Conservation (phyloP, 2,797 vertebrate species). For the Ispidina lecontei region DNA sequence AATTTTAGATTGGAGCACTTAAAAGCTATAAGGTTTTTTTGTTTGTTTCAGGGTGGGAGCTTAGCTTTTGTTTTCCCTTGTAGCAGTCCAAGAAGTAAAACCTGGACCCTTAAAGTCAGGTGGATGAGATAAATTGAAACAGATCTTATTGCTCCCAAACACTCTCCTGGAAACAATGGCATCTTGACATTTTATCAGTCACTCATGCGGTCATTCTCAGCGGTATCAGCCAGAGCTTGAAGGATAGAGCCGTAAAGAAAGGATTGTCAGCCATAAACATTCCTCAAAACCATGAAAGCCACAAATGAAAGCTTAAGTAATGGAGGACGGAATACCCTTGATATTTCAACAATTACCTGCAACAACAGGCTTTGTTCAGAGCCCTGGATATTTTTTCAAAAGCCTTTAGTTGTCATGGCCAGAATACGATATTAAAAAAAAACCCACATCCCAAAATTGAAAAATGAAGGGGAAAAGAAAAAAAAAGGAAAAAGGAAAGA, state of each 20-base stretch:
- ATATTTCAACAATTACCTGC: conserved; percentile 85
- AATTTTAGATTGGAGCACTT: conserved; percentile 21
- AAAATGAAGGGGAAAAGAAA: neutral
- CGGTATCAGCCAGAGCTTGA: conserved; percentile 82
- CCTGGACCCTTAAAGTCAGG: conserved; percentile 76
- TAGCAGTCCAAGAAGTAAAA: conserved; percentile 72
- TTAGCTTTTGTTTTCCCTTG: conserved; percentile 38
- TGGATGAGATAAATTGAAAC: conserved; percentile 83
- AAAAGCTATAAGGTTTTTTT: conserved; percentile 28
- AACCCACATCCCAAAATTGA: too few relatives aligned
- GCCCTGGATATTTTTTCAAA: conserved; percentile 72
- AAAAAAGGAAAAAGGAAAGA: fast-evolving
- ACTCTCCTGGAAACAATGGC: conserved; percentile 84
- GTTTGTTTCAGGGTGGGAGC: neutral
- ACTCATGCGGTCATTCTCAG: conserved; percentile 83
- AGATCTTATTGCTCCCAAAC: conserved; percentile 82
- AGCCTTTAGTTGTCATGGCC: conserved; percentile 73
- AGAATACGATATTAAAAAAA: neutral
- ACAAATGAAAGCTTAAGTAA: conserved; percentile 86
- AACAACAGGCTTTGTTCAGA: conserved; percentile 78
- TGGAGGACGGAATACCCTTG: conserved; percentile 84
- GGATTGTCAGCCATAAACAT: conserved; percentile 86
- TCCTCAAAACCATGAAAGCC: conserved; percentile 85
- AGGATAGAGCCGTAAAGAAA: conserved; percentile 86
- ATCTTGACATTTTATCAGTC: conserved; percentile 87